Evolutionary conservation across 92 coral and sea anemone genomes (phyloP).

Genomic region (Pocillopora grandis): DNA sequence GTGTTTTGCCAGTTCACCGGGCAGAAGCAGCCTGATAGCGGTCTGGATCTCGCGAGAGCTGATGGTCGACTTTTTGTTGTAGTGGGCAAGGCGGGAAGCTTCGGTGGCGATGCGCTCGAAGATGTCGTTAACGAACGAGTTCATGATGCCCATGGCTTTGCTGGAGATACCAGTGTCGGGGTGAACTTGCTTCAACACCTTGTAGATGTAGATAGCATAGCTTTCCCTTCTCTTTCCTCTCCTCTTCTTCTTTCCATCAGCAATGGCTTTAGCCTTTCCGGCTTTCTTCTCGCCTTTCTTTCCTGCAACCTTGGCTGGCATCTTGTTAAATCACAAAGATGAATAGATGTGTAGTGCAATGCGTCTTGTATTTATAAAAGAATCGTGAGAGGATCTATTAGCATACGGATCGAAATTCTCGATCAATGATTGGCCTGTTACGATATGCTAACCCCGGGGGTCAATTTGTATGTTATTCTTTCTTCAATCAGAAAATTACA

Average conservation of each 20-base stretch:
- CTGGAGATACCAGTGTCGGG: conserved; percentile 83
- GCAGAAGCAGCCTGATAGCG: conserved; percentile 71
- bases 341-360: too few species aligned
- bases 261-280: conserved; percentile 45
- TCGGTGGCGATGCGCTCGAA: conserved; percentile 93
- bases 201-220: conserved; percentile 36
- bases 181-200: conserved; percentile 63
- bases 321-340: conserved; percentile 6
- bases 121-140: conserved; percentile 86
- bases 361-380: too few species aligned
- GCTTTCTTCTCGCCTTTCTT: conserved; percentile 51
- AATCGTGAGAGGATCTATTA: too few species aligned
- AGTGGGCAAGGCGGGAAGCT: conserved; percentile 86
- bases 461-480: too few species aligned
- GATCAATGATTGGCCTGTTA: too few species aligned
- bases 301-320: conserved; percentile 46
- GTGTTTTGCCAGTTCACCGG: conserved; percentile 83
- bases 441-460: too few species aligned
- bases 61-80: conserved; percentile 91
- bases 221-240: conserved; percentile 27
- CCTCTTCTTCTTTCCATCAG: conserved; percentile 46
- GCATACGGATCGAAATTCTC: too few species aligned
- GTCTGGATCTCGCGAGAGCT: conserved; percentile 92
- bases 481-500: too few species aligned
- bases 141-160: conserved; percentile 91